Evolutionary conservation across 2,113 vertebrate genomes (phyloP).

Genomic region (Pyrgilauda ruficollis): DNA sequence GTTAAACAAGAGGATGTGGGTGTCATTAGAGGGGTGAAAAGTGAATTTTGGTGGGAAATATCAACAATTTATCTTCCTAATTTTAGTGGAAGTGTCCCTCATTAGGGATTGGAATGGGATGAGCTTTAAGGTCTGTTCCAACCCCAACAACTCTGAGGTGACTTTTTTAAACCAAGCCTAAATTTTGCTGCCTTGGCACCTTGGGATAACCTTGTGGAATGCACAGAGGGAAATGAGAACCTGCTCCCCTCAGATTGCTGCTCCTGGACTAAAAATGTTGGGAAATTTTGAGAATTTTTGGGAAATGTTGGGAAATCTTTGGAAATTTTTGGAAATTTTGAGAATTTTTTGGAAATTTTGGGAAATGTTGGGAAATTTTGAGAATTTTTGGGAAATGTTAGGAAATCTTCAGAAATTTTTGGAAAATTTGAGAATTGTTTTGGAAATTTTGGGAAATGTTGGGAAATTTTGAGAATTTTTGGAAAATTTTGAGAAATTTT

Average conservation of each 20-base stretch:
- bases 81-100: neutral
- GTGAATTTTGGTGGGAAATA: neutral
- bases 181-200: neutral
- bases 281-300: neutral
- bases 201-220: neutral
- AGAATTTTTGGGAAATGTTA: neutral
- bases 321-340: too few relatives aligned
- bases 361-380: too few relatives aligned
- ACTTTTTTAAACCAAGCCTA: neutral
- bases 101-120: neutral
- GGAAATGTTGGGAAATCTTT: too few relatives aligned
- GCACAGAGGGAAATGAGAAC: neutral
- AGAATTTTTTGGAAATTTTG: too few relatives aligned
- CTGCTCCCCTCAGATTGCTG: neutral
- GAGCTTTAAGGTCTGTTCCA: neutral
- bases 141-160: neutral
- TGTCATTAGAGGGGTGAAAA: neutral
- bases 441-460: neutral
- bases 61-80: neutral
- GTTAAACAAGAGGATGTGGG: neutral
- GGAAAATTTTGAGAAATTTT: neutral
- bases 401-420: neutral
- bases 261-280: neutral
- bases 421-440: too few relatives aligned
- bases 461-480: too few relatives aligned